Evolutionary conservation across 2,888 invertebrate genomes (phyloP).

Genomic region (Eilema sororculum): DNA sequence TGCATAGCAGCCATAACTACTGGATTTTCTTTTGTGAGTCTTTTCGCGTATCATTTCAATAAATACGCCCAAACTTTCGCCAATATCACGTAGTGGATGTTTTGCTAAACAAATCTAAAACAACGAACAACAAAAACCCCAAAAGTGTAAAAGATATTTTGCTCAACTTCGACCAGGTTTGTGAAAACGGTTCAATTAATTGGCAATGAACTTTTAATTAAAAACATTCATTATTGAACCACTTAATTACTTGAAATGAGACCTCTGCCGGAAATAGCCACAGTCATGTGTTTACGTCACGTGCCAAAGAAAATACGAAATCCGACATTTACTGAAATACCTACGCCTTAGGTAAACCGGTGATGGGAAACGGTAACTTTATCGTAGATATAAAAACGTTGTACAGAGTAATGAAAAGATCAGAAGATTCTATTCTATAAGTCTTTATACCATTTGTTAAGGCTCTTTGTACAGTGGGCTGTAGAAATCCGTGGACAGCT

Average conservation of each 20-base stretch:
- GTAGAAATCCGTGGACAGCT: neutral
- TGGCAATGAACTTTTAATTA: slow-evolving; percentile 29
- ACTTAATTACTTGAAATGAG: slow-evolving; percentile 39
- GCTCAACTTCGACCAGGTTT: slow-evolving; percentile 12
- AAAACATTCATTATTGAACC: slow-evolving; percentile 39
- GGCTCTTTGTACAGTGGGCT: no score
- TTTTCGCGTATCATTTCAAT: neutral
- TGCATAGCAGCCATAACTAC: no score
- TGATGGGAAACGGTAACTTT: no score
- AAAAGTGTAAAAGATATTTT: slow-evolving; percentile 4
- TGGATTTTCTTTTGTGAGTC: no score
- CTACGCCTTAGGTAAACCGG: neutral
- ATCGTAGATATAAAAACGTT: no score
- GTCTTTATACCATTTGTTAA: neutral
- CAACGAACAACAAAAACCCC: neutral
- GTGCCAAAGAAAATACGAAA: slow-evolving; percentile 46
- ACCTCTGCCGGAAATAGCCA: slow-evolving; percentile 30
- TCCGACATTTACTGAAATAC: slow-evolving; percentile 36
- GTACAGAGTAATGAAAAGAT: neutral
- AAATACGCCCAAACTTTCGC: neutral
- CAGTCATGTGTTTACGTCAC: slow-evolving; percentile 35
- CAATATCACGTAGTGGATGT: neutral
- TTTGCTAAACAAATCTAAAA: neutral
- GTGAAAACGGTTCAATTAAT: slow-evolving; percentile 6
- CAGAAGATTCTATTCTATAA: neutral